Conservation (phyloP, 2,888 invertebrate genomes). For the Coenonympha arcania region DNA sequence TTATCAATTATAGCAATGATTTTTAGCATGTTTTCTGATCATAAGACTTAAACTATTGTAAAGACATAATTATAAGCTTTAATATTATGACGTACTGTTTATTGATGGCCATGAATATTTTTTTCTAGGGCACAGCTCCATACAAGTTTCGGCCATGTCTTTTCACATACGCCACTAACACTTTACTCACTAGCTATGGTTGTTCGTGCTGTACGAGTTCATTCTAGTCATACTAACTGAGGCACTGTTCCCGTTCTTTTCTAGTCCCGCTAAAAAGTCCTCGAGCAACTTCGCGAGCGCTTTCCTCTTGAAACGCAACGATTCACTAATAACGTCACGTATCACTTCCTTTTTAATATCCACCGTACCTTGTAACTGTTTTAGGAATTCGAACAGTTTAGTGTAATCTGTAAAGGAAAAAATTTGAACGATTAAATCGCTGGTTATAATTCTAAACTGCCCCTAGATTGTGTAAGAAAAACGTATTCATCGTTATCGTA, state of each 20-base stretch:
- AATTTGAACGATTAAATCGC: not conserved
- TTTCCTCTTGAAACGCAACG: conserved; percentile 83
- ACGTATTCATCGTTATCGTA: no score
- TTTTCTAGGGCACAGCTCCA: no score
- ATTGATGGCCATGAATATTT: no score
- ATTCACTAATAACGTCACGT: conserved; percentile 82
- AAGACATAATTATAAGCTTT: no score
- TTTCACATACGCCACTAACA: conserved; percentile 37
- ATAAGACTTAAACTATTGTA: no score
- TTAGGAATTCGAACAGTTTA: conserved; percentile 79
- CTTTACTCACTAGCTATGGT: conserved; percentile 68
- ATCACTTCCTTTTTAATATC: conserved; percentile 80
- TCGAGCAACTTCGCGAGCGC: conserved; percentile 79
- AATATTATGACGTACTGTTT: no score
- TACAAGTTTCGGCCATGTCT: no score
- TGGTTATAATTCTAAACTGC: no score
- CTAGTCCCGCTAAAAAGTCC: conserved; percentile 74
- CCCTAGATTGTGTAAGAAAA: no score
- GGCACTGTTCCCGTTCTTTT: conserved; percentile 68
- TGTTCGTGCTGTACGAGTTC: conserved; percentile 48
- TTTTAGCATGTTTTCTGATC: no score
- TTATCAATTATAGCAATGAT: no score
- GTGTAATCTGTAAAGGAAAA: conserved; percentile 74
- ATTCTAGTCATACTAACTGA: conserved; percentile 53
- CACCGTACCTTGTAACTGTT: conserved; percentile 79